phyloP scores from a whole-genome alignment of 1,140 invertebrate genomes.

The Araneus ventricosus region DNA sequence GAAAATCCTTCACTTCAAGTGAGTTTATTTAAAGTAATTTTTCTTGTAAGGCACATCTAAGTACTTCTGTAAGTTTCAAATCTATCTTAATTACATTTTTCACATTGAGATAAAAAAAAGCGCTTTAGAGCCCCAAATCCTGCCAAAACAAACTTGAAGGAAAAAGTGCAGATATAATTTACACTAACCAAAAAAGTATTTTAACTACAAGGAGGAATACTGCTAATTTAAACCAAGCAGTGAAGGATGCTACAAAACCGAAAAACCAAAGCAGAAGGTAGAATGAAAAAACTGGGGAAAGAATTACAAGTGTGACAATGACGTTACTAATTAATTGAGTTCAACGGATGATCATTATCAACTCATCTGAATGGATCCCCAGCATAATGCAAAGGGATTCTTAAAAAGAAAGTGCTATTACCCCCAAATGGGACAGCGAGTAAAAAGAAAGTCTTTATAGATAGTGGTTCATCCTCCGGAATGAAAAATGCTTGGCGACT shows the following conservation, averaged over 20 bases:
- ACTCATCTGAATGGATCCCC: background rate
- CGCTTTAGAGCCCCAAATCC: too few relatives aligned
- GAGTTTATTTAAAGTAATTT: too few relatives aligned
- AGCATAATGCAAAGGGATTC: background rate
- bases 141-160: too few relatives aligned
- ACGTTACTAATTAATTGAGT: conserved; percentile 48
- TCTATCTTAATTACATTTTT: too few relatives aligned
- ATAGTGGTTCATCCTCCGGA: conserved; percentile 11
- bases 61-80: too few relatives aligned
- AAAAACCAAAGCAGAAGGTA: background rate
- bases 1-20: too few relatives aligned
- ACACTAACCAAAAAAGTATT: background rate
- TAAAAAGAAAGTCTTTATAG: conserved; percentile 34
- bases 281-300: background rate
- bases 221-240: too few relatives aligned
- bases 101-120: too few relatives aligned
- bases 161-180: too few relatives aligned
- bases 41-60: too few relatives aligned
- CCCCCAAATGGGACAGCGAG: background rate
- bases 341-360: conserved; percentile 36
- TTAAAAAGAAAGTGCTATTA: conserved; percentile 20
- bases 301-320: conserved; percentile 35
- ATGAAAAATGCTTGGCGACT: conserved; percentile 37
- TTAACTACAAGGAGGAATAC: background rate
- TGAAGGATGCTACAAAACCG: background rate